Evolutionary conservation across 2,888 invertebrate species (phyloP).

Genomic region (Mythimna loreyi): DNA sequence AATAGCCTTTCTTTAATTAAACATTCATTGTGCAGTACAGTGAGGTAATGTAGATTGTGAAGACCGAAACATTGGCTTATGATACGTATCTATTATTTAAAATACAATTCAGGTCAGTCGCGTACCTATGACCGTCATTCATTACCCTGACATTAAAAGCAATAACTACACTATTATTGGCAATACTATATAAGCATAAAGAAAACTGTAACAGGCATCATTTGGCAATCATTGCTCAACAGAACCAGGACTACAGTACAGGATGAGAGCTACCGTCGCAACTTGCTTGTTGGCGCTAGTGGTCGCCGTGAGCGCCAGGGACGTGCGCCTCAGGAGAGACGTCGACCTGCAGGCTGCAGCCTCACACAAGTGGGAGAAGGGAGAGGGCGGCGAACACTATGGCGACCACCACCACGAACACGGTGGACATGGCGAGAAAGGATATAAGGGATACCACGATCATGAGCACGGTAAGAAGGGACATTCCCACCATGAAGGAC

Average conservation of each 20-base stretch:
- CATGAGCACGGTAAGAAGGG: constrained; percentile 93
- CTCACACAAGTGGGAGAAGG: constrained; percentile 86
- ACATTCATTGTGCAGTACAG: constrained; percentile 24
- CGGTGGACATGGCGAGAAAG: constrained; percentile 93
- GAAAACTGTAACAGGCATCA: constrained; percentile 86
- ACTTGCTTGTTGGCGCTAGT: constrained; percentile 84
- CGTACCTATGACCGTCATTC: constrained; percentile 81
- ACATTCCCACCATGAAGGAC: constrained; percentile 92
- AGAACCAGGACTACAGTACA: constrained; percentile 76
- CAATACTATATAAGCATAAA: constrained; percentile 88
- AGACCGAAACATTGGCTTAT: constrained; percentile 49
- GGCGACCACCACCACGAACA: constrained; percentile 91
- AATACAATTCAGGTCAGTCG: constrained; percentile 82
- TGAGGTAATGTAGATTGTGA: constrained; percentile 22
- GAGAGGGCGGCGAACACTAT: constrained; percentile 92
- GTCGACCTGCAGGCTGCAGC: constrained; percentile 90
- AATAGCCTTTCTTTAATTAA: constrained; percentile 29
- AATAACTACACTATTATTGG: constrained; percentile 79
- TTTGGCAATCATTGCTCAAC: constrained; percentile 86
- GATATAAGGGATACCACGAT: constrained; percentile 93
- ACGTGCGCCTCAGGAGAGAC: constrained; percentile 85
- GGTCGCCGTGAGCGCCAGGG: constrained; percentile 84
- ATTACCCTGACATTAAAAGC: constrained; percentile 88
- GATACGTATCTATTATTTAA: constrained; percentile 63
- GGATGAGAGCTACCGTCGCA: constrained; percentile 79